phyloP scores from a whole-genome alignment of 1,140 invertebrate species.

The Oncopeltus fasciatus region DNA sequence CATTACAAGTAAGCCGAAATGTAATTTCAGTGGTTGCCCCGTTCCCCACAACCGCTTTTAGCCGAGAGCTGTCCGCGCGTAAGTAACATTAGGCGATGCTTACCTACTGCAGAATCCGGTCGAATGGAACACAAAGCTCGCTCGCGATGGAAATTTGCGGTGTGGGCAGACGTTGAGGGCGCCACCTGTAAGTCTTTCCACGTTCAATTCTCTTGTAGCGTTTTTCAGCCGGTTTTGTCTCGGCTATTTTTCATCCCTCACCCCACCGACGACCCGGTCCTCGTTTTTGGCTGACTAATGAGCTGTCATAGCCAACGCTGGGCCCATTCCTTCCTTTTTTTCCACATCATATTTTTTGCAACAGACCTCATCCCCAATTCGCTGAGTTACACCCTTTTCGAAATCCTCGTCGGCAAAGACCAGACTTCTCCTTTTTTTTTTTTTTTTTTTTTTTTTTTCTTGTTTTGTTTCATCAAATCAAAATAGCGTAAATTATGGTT shows the following conservation, averaged over 20 bases:
- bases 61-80: too few relatives aligned
- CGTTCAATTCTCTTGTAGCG: conserved; percentile 7
- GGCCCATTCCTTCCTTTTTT: conserved; percentile 1
- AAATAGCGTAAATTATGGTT: too few relatives aligned
- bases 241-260: conserved; percentile 1
- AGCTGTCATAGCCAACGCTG: conserved; percentile 1
- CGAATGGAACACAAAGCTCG: too few relatives aligned
- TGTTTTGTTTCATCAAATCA: too few relatives aligned
- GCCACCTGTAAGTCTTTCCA: neutral
- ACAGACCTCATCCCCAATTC: conserved; percentile 1
- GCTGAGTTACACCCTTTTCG: conserved; percentile 1
- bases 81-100: too few relatives aligned
- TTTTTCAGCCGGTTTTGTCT: neutral
- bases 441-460: neutral
- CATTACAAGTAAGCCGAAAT: too few relatives aligned
- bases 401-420: neutral
- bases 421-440: neutral
- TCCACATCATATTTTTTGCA: conserved; percentile 9
- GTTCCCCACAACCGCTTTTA: too few relatives aligned
- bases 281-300: conserved; percentile 7
- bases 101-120: too few relatives aligned
- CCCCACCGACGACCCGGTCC: neutral
- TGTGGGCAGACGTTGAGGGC: too few relatives aligned
- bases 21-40: too few relatives aligned
- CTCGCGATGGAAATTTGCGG: too few relatives aligned